phyloP scores from a whole-genome alignment of 2,888 invertebrate species.

The Dryobotodes eremita region DNA sequence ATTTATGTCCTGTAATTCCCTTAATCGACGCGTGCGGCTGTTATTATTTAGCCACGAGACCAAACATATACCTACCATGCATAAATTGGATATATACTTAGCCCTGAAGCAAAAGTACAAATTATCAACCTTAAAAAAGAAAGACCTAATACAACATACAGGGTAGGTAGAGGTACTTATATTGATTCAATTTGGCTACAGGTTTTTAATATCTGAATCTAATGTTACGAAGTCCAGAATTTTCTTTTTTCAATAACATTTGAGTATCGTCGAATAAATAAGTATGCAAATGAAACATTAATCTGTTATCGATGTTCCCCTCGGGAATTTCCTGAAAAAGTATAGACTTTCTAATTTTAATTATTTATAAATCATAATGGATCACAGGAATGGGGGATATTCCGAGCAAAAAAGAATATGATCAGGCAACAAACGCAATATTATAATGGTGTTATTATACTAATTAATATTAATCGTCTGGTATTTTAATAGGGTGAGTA shows the following conservation, averaged over 20 bases:
- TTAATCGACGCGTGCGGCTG: no score
- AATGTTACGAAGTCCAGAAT: constrained; percentile 6
- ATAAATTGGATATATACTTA: no score
- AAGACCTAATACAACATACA: not conserved
- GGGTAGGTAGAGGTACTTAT: not conserved
- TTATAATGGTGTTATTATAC: constrained; percentile 41
- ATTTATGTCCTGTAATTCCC: no score
- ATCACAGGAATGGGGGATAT: constrained; percentile 26
- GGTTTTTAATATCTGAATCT: not conserved
- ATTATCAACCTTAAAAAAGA: no score
- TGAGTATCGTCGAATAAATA: constrained; percentile 25
- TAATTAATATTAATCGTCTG: constrained; percentile 54
- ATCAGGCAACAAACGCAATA: constrained; percentile 14
- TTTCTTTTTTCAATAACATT: constrained; percentile 20
- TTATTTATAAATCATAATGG: constrained; percentile 56
- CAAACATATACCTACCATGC: no score
- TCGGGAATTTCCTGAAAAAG: constrained; percentile 31
- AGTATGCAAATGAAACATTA: constrained; percentile 52
- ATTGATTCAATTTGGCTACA: not conserved
- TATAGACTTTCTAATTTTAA: constrained; percentile 44
- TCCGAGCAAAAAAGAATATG: constrained; percentile 14
- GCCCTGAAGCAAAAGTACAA: no score
- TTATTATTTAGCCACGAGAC: no score
- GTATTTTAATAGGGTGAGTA: constrained; percentile 48
- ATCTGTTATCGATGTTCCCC: constrained; percentile 55